Percentiles rank a stretch among this genome's conserved stretches.
Conservation (phyloP, 2,113 vertebrate species). For the Bothrops jararaca region DNA sequence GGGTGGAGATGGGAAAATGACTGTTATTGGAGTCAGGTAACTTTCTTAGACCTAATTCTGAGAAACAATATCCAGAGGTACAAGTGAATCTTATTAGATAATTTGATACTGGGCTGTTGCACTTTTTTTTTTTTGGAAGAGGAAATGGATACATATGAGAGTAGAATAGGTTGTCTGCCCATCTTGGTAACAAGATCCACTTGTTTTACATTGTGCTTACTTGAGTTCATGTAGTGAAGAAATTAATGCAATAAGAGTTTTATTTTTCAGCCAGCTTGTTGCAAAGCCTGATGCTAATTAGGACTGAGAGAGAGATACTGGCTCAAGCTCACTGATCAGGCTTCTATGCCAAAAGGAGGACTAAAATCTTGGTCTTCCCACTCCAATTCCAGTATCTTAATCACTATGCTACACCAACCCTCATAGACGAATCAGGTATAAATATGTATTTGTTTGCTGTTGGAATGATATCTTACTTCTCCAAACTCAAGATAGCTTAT, state of each 20-base stretch:
- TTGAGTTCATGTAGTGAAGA: neutral
- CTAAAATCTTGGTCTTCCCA: neutral
- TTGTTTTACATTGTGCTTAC: neutral
- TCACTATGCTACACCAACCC: neutral
- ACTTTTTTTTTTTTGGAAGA: neutral
- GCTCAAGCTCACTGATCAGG: neutral
- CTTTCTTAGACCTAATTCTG: neutral
- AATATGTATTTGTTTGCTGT: neutral
- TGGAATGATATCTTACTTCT: neutral
- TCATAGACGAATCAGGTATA: neutral
- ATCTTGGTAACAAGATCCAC: neutral
- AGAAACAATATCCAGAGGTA: neutral
- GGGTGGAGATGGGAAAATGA: neutral
- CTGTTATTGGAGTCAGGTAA: neutral
- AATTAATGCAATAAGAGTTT: neutral
- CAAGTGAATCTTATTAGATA: neutral
- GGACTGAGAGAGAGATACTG: neutral
- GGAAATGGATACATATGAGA: neutral
- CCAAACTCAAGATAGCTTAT: neutral
- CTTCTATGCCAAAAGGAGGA: neutral
- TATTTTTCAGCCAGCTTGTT: neutral
- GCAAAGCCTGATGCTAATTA: neutral
- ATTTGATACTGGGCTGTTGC: neutral
- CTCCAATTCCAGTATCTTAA: neutral
- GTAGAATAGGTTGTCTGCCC: neutral